Evolutionary conservation across 2,113 vertebrate genomes (phyloP), one percentile per base, ranked within the genome.

Genomic region (Acanthisitta chloris): DNA sequence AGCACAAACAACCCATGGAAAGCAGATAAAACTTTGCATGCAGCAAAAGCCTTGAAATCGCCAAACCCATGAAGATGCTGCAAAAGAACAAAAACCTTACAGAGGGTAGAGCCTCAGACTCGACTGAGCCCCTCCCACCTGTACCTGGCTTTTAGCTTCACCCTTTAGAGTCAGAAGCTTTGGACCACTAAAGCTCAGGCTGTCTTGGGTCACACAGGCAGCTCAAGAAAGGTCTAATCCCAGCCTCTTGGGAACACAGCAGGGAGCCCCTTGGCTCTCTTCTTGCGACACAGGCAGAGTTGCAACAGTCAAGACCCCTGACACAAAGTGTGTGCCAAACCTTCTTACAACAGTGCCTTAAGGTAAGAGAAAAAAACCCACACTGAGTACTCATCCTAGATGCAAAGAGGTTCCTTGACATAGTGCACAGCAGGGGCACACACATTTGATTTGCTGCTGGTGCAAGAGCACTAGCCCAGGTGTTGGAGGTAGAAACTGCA

Each of bases 391-490:
- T 17, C 55, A 42, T 58, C 20, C 17, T 1, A 1, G n/a, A 8
- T 1, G 1, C 54, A 64, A 24, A 76, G 46, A 34, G 2, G 17
- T 17, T 12, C 6, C 15, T 38, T 12, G 33, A 40, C 43, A n/a
- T 11, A 1, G 20, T 1, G 2, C 16, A 3, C 25, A 8, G 38
- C 7, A 4, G 21, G 38, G 33, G 26, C 5, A 1, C 48, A 3
- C 71, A 12, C 40, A 2, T 7, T 33, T 4, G 4, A 2, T 17
- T 36, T 5, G 0, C 19, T 3, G 17, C 38, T 1, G 2, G 69
- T 4, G 43, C 3, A 11, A 17, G 14, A 43, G 34, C 0, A 0
- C 57, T 5, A 29, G 33, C 5, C 34, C 6, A 0, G 14, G 10
- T 5, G 17, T 33, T 2, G 5, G 33, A 71, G 31, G 13, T 9